phyloP scores from a whole-genome alignment of 2,113 vertebrate species.

The Hippocampus barbouri region DNA sequence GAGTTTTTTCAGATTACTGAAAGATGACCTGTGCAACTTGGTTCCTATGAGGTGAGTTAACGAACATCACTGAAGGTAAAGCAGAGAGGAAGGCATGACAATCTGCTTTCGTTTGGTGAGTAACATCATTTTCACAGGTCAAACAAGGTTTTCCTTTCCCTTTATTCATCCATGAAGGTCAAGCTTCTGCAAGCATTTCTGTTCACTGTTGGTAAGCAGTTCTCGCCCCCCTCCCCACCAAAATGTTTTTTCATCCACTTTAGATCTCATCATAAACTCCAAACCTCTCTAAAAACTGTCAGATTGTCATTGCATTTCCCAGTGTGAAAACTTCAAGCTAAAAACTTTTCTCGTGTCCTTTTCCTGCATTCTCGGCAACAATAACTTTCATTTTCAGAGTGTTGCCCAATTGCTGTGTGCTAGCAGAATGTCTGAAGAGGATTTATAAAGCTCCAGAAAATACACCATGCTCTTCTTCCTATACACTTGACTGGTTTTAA shows the following conservation, averaged over 20 bases:
- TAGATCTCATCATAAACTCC: constrained; percentile 5
- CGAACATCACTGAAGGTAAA: background rate
- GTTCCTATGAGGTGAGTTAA: background rate
- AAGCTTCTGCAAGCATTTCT: background rate
- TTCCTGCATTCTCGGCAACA: background rate
- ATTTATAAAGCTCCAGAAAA: background rate
- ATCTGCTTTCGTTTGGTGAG: background rate
- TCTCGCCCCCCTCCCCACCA: no score
- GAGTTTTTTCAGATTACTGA: background rate
- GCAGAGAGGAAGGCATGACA: background rate
- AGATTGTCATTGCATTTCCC: background rate
- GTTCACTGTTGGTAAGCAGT: background rate
- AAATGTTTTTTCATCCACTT: background rate
- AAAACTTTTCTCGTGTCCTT: background rate
- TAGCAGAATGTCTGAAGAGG: background rate
- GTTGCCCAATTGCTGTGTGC: background rate
- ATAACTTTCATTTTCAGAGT: constrained; percentile 1
- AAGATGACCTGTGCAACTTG: background rate
- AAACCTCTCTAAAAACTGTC: background rate
- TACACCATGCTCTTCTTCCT: no score
- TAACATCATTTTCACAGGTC: background rate
- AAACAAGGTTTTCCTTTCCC: background rate
- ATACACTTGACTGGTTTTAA: background rate
- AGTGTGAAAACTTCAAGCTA: background rate
- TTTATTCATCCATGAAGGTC: constrained; percentile 1